phyloP scores from a whole-genome alignment of 2,797 vertebrate species.

The Psittacula derbiana region DNA sequence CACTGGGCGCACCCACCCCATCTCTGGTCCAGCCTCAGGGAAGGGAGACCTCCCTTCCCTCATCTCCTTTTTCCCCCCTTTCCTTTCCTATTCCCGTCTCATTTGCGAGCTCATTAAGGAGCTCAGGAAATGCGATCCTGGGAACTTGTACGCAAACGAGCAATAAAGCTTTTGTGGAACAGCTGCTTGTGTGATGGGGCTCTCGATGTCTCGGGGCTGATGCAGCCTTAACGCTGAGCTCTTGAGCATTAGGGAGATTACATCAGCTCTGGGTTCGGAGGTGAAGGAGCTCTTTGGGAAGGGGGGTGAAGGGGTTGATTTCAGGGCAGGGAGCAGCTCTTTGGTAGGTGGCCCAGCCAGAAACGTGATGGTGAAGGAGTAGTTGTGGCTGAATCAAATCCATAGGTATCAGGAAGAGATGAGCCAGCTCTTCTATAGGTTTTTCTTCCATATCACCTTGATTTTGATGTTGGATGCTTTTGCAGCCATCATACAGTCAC shows the following conservation, averaged over 20 bases:
- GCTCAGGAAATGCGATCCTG: constrained; percentile 59
- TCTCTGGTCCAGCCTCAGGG: background rate
- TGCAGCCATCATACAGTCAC: accelerated
- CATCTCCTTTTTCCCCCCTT: background rate
- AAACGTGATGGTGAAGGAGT: accelerated
- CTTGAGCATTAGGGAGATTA: constrained; percentile 13
- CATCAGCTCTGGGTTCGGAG: constrained; percentile 33
- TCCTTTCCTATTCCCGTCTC: constrained; percentile 59
- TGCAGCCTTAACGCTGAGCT: constrained; percentile 51
- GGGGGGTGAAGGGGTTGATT: background rate
- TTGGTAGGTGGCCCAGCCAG: background rate
- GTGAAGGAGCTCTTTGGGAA: background rate
- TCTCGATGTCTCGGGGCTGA: constrained; percentile 14
- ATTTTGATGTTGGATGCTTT: background rate
- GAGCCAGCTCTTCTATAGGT: accelerated
- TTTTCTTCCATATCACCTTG: background rate
- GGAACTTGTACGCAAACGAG: constrained; percentile 41
- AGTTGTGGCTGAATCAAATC: background rate
- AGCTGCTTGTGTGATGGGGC: constrained; percentile 65
- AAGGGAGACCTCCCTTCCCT: background rate
- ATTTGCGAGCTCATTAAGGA: constrained; percentile 65
- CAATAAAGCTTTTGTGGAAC: constrained; percentile 70
- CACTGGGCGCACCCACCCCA: background rate
- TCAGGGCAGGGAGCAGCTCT: accelerated
- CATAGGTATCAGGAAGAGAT: background rate